A percentile compares a stretch with the other conserved stretches of the same genome.
These are phyloP conservation scores for Marmota monax DNA, from an alignment of 2,113 vertebrate species.

Conservation along the genomic window DNA sequence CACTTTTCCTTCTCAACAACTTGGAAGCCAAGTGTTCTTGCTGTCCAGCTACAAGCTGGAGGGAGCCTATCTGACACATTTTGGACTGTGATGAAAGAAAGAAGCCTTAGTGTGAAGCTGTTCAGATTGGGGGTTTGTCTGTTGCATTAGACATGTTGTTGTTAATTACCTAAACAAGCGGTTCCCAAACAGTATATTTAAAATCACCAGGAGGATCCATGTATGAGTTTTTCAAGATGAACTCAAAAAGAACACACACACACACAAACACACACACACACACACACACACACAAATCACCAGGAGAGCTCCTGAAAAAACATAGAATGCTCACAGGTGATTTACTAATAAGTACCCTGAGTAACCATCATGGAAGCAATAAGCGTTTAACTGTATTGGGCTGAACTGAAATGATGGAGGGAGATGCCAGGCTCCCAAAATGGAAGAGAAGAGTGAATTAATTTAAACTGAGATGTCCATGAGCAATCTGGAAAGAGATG, in stretches of 20 bases:
- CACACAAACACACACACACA: no score
- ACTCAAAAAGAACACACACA: no score
- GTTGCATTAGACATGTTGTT: neutral
- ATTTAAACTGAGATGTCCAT: neutral
- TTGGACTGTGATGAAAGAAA: neutral
- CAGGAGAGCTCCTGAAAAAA: neutral
- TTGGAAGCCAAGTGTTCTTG: neutral
- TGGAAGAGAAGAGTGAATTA: neutral
- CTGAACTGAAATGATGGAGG: neutral
- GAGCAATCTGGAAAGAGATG: slow-evolving; percentile 47
- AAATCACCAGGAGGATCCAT: slow-evolving; percentile 14
- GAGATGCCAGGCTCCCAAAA: slow-evolving; percentile 10
- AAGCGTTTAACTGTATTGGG: neutral
- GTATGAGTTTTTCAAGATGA: no score
- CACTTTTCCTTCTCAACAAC: neutral
- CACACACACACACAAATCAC: neutral
- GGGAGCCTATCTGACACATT: neutral
- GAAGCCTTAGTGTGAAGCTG: neutral
- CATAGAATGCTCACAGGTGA: slow-evolving; percentile 25
- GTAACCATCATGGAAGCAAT: neutral
- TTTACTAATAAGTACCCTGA: neutral
- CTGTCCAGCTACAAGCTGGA: neutral
- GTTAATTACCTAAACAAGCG: neutral
- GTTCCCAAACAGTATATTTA: slow-evolving; percentile 8
- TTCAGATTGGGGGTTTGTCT: neutral